Base-by-base conservation (phyloP, 2,113 vertebrate genomes). In the Mus spicilegus region DNA sequence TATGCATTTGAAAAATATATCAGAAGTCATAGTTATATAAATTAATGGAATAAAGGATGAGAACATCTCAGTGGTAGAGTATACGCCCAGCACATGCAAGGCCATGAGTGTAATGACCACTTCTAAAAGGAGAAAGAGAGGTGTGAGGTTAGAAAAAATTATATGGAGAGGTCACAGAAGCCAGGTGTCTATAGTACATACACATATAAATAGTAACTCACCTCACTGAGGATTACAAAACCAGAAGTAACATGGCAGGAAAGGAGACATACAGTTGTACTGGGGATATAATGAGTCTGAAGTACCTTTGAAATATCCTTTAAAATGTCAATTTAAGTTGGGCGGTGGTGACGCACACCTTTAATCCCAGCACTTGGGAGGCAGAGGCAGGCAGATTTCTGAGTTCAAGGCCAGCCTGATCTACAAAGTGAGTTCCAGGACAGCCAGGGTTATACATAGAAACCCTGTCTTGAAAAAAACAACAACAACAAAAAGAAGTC, bases 181-280 rank as follows among this genome's bases (percentile, higher is more conserved):
- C 19, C 78, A 82, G 39, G 12, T 90, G 73, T 80, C 63, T 70
- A 30, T 82, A 7, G 80, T 33, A 73, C 3, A 65, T 65, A 26
- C 28, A 58, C 84, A 80, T 8, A 42, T 70, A 73, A 63, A 73
- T n/a, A 3, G 1, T 88, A n/a, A 7, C 46, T 54, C 6, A 30
- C 33, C n/a, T 91, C 56, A 85, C 17, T 56, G 16, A 84, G 36
- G 89, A 87, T 65, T 30, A 87, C 49, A 87, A 90, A 89, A 84
- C 13, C 24, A 22, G 24, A 42, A 39, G 6, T 12, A 86, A n/a
- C 33, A 5, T 46, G 6, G 2, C 65, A 91, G 42, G 39, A 24
- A 63, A 42, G 42, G 42, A 42, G 42, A 42, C 42, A 73, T 20
- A 22, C 7, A 56, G 10, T 39, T 63, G 24, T 42, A 1, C 17